A percentile compares a stretch with the other conserved stretches of the same genome.
Evolutionary conservation across 2,797 vertebrate species (phyloP).

Genomic region (Rallus crepitans): DNA sequence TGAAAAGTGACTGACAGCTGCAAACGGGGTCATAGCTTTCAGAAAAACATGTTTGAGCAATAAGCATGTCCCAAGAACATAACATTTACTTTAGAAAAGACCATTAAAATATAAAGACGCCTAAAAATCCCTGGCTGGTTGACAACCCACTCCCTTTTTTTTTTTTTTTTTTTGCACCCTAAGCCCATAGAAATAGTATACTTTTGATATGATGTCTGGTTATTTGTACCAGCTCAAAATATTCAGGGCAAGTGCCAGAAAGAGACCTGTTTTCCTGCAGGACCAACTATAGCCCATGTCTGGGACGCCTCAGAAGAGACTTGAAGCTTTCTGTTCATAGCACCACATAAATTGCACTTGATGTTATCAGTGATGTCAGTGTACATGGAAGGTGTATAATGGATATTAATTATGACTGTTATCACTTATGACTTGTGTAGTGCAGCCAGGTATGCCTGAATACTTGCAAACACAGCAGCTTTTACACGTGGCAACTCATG

Average conservation of each 20-base stretch:
- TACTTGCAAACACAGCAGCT: slow-evolving; percentile 69
- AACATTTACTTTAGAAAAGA: not conserved
- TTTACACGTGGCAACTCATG: slow-evolving; percentile 69
- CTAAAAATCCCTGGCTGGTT: not conserved
- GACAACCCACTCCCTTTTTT: not conserved
- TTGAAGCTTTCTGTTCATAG: not conserved
- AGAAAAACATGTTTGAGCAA: not conserved
- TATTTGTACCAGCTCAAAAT: not conserved
- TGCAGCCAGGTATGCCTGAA: slow-evolving; percentile 66
- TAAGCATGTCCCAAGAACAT: not conserved
- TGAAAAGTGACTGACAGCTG: not conserved
- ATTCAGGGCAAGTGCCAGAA: not conserved
- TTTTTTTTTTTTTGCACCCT: not conserved
- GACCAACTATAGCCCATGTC: not conserved
- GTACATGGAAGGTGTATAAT: slow-evolving; percentile 63
- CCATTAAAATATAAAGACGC: not conserved
- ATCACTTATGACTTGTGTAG: slow-evolving; percentile 62
- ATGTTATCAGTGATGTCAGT: slow-evolving; percentile 63
- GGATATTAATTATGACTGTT: slow-evolving; percentile 75
- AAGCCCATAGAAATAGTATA: not conserved
- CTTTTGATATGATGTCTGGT: not conserved
- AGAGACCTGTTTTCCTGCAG: not conserved
- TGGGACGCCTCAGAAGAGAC: not conserved
- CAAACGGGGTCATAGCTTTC: not conserved
- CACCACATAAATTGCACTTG: slow-evolving; percentile 41